Conservation (phyloP, 2,888 invertebrate genomes). For the Amorpha juglandis region DNA sequence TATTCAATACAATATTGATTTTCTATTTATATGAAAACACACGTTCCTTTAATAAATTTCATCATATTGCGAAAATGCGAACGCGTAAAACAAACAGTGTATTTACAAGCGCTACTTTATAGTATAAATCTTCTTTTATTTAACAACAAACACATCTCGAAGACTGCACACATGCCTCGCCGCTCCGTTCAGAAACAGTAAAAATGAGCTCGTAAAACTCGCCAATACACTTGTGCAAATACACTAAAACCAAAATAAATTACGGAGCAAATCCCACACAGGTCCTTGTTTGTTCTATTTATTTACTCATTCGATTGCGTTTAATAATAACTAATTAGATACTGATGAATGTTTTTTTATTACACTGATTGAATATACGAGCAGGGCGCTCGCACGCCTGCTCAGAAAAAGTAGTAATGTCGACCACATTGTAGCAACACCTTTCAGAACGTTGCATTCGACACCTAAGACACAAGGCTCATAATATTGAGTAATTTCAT, state of each 20-base stretch:
- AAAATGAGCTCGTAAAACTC: slow-evolving; percentile 1
- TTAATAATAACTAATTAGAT: not conserved
- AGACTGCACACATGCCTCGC: no score
- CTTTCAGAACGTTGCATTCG: no score
- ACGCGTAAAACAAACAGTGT: not conserved
- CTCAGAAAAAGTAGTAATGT: no score
- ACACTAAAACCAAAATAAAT: not conserved
- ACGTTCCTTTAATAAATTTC: not conserved
- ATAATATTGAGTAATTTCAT: no score
- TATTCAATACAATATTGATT: not conserved
- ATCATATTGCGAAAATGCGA: not conserved
- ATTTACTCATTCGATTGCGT: not conserved
- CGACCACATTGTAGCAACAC: no score
- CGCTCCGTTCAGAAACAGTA: not conserved
- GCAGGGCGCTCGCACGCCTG: no score
- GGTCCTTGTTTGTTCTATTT: no score
- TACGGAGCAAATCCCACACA: not conserved
- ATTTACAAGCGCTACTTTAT: not conserved
- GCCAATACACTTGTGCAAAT: slow-evolving; percentile 9
- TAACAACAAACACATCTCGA: not conserved
- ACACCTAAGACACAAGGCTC: no score
- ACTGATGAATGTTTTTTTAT: not conserved
- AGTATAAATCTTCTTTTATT: not conserved
- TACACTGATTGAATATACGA: no score
- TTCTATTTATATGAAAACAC: not conserved